Evolutionary conservation across 2,888 invertebrate species (phyloP).

Genomic region (Pherbina coryleti): DNA sequence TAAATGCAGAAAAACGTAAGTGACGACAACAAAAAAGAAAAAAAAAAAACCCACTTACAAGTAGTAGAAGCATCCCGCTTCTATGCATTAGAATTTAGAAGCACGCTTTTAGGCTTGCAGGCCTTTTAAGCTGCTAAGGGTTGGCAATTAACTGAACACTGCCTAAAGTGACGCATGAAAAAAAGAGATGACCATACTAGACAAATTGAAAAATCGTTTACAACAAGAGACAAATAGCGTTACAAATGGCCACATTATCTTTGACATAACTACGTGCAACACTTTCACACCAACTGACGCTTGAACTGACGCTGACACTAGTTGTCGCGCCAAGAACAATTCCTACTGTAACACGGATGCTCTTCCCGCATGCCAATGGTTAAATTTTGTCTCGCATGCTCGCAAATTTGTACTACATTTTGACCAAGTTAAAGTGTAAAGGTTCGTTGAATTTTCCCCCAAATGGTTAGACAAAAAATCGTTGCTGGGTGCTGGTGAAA

Average conservation of each 20-base stretch:
- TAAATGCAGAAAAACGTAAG: not conserved
- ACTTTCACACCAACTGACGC: not conserved
- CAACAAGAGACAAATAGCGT: not conserved
- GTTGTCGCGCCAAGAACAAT: not conserved
- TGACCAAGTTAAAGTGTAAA: slow-evolving; percentile 58
- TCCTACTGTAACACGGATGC: not conserved
- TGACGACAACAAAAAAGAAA: not conserved
- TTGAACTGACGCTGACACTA: not conserved
- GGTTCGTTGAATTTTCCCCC: slow-evolving; percentile 67
- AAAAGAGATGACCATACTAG: not conserved
- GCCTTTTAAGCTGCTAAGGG: too few relatives aligned
- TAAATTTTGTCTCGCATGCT: slow-evolving; percentile 7
- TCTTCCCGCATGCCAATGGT: not conserved
- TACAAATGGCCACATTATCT: not conserved
- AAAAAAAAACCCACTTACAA: too few relatives aligned
- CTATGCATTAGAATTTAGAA: not conserved
- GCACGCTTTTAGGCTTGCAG: slow-evolving; percentile 19
- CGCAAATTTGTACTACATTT: slow-evolving; percentile 57
- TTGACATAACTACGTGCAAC: not conserved
- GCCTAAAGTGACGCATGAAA: not conserved
- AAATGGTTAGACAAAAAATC: slow-evolving; percentile 68
- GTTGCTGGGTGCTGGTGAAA: slow-evolving; percentile 61
- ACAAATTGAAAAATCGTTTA: not conserved
- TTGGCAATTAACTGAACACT: not conserved
- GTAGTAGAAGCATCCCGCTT: slow-evolving; percentile 8